A percentile compares a stretch with the other conserved stretches of the same genome.
Conservation (phyloP, 2,888 invertebrate species). For the Vesta saturnalis region DNA sequence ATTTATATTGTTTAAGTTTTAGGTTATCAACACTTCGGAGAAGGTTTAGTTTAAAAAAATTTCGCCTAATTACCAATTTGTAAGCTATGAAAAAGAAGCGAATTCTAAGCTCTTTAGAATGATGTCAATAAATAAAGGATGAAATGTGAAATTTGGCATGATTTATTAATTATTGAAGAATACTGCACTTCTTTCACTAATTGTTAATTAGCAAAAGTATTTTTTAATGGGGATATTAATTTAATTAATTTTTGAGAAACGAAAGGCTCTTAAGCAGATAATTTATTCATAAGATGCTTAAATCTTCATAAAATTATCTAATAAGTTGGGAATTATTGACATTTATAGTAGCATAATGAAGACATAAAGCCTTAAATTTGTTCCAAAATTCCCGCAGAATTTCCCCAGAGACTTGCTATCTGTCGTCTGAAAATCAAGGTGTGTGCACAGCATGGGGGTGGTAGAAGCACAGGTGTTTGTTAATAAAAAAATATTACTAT, state of each 20-base stretch:
- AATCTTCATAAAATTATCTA: constrained; percentile 45
- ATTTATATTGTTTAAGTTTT: constrained; percentile 34
- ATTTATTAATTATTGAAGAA: too few species aligned
- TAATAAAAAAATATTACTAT: constrained; percentile 34
- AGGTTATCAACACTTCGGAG: constrained; percentile 20
- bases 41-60: constrained; percentile 21
- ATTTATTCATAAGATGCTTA: constrained; percentile 34
- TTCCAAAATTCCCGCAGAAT: constrained; percentile 50
- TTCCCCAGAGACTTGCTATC: constrained; percentile 47
- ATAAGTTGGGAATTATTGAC: constrained; percentile 53
- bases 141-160: too few species aligned
- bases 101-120: constrained; percentile 19
- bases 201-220: too few species aligned
- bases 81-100: constrained; percentile 14
- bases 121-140: constrained; percentile 23
- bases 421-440: constrained; percentile 41
- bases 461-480: constrained; percentile 31
- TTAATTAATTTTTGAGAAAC: constrained; percentile 23
- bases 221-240: too few species aligned
- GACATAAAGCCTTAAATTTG: constrained; percentile 51
- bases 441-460: constrained; percentile 26
- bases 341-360: constrained; percentile 55
- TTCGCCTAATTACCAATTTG: constrained; percentile 28
- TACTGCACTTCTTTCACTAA: too few species aligned
- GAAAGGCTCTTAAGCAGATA: constrained; percentile 18